Evolutionary conservation across 2,888 invertebrate genomes (phyloP), one percentile per base, ranked within the genome.

Genomic region (Julus scandinavius): DNA sequence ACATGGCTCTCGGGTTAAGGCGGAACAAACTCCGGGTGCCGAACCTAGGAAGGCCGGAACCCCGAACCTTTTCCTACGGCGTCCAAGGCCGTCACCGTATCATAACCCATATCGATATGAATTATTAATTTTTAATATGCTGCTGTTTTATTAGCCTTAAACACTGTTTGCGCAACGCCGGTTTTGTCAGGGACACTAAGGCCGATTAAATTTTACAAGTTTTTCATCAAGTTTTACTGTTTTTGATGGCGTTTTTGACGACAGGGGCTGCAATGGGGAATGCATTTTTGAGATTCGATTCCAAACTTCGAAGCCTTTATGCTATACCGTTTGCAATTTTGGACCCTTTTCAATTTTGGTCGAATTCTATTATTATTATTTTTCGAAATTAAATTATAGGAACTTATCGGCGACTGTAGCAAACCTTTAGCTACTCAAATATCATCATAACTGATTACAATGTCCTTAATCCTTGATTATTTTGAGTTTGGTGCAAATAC

Each of bases 121-220:
- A 80, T 80, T 80, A 80, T 80, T 80, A 80, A 80, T 80, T 80
- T 80, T 80, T 80, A 80, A 80, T 80, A 80, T 80, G 80, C 80
- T 6, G 72, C 29, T 72, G 63, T n/a, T 63, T 20, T 63, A 63
- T 63, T 20, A 20, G 6, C 72, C 1, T 72, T 49, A n/a, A n/a
- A n/a, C 63, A 15, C 29, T 13, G 29, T 13, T 80, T 80, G 80
- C 80, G 80, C 11, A 80, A 80, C 80, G 13, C 38, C 38, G 38
- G 15, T 38, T 29, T 80, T 13, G 80, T 38, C 80, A 38, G 80
- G 29, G n/a, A 29, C 38, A 11, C 38, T 54, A 54, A 17, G 2
- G 80, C 38, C 6, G 63, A 6, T 63, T 63, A 3, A 3, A 63
- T 63, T 63, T 80, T 80, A 9, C 17, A 58, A 58, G n/a, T n/a